A percentile compares a stretch with the other conserved stretches of the same genome.
These are phyloP conservation scores for Halcyon leucocephala DNA, from an alignment of 2,797 vertebrate species.

Conservation along the genomic window DNA sequence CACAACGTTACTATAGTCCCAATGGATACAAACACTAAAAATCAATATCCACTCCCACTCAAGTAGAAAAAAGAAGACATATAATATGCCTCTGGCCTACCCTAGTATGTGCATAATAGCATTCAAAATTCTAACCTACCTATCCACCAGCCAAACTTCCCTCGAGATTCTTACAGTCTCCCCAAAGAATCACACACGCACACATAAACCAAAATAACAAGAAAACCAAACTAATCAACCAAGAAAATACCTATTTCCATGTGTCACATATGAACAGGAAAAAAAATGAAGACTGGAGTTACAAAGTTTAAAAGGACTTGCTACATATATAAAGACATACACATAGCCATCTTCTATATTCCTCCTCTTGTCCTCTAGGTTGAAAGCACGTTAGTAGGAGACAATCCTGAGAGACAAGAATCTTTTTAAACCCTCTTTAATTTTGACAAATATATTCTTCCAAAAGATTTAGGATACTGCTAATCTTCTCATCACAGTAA, in stretches of 20 bases:
- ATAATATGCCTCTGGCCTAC: neutral
- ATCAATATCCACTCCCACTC: neutral
- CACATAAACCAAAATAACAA: neutral
- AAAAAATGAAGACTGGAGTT: neutral
- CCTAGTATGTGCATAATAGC: neutral
- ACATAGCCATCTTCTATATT: neutral
- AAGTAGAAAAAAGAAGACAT: neutral
- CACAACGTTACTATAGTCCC: neutral
- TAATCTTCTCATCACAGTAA: conserved; percentile 51
- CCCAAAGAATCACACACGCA: neutral
- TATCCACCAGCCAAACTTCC: neutral
- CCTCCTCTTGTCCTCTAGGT: neutral
- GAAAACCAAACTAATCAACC: no score
- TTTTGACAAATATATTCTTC: neutral
- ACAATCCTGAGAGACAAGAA: neutral
- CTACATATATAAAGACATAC: neutral
- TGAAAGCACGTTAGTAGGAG: neutral
- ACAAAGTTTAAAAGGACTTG: neutral
- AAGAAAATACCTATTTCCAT: neutral
- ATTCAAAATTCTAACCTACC: neutral
- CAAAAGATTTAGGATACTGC: conserved; percentile 11
- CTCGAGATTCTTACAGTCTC: neutral
- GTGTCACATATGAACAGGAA: neutral
- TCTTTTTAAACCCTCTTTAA: neutral
- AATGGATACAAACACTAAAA: neutral